Base-by-base conservation (phyloP, 2,888 invertebrate species). In the Empis stercorea region DNA sequence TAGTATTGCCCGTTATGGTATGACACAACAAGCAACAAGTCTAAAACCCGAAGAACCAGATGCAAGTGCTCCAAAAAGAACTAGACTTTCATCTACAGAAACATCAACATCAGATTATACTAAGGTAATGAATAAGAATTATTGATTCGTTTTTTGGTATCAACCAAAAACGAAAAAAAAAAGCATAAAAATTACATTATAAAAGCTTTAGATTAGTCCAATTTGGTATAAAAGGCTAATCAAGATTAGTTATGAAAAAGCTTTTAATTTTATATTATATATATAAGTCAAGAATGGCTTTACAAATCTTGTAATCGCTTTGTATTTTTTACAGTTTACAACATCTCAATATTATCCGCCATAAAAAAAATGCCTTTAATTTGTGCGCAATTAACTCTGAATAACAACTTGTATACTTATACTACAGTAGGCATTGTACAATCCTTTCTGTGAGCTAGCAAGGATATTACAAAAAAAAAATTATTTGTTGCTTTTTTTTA, bases 51-150 rank as follows among this genome's bases (percentile, higher is more conserved):
- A 65, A 52, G 61, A 64, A 13, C 61, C 61, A 42, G 63, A 65
- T 45, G 49, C 57, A 23, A 51, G 49, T 16, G 45, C 53, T 30
- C 48, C 55, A 4, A 70, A 70, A 52, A 71, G 56, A 65, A 72
- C 51, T 67, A 71, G 58, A 17, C 60, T 71, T 52, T 62, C 62
- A 55, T 64, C 67, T 36, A 72, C 75, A 10, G 78, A 77, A 57
- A 72, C 75, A 23, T 70, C 75, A 57, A 72, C 75, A 23, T 71
- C 73, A 51, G 77, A 77, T 69, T 72, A 74, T 64, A 65, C 63
- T 55, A 64, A 67, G 67, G 68, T 68, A 66, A 65, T 60, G 54
- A 52, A 54, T 51, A 43, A 17, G 17, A 2, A 37, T 15, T 14
- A 5, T 14, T 5, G 7, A 27, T 7, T 27, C 23, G 7, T 6